Evolutionary conservation across 2,113 vertebrate species (phyloP), one percentile per base, ranked within the genome.

Genomic region (Onychorhynchus coronatus): DNA sequence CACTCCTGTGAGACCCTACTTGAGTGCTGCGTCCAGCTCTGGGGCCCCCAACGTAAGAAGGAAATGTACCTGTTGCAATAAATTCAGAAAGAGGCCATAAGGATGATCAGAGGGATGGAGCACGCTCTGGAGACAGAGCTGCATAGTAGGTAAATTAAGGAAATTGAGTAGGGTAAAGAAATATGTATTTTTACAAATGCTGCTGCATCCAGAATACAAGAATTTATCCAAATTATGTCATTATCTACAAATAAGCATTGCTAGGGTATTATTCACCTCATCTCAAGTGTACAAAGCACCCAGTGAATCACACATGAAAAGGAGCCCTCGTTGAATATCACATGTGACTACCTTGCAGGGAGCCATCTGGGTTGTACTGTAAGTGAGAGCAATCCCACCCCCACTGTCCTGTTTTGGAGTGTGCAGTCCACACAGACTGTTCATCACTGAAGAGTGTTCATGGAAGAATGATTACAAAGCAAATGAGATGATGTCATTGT

Each of bases 261-360:
- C 55, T 78, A 46, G 55, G 8, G 5, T 66, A 33, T 80, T 88
- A 86, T 86, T 96, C 28, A 59, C 33, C 12, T 85, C 12, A 50
- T 77, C 46, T 84, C 31, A 74, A 74, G 80, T 55, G 24, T 53
- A 46, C 46, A 58, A 88, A 86, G 42, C 50, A 63, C 16, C 25
- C 39, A 70, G 62, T 94, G 85, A 93, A 90, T 95, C 82, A 91
- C 35, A 88, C 25, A 47, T 39, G 59, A 47, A 85, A 82, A 86
- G 67, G 35, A 44, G 7, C 18, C 14, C 21, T 31, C 11, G 14
- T 27, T 41, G 58, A 18, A 39, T 72, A 2, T 37, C 62, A 66
- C 1, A 28, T 46, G 49, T 68, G 62, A 83, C 39, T 68, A 23
- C 28, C 75, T 90, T 58, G 56, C 28, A 80, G 67, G 66, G 41